phyloP scores from a whole-genome alignment of 2,797 vertebrate species.

The Prionace glauca region DNA sequence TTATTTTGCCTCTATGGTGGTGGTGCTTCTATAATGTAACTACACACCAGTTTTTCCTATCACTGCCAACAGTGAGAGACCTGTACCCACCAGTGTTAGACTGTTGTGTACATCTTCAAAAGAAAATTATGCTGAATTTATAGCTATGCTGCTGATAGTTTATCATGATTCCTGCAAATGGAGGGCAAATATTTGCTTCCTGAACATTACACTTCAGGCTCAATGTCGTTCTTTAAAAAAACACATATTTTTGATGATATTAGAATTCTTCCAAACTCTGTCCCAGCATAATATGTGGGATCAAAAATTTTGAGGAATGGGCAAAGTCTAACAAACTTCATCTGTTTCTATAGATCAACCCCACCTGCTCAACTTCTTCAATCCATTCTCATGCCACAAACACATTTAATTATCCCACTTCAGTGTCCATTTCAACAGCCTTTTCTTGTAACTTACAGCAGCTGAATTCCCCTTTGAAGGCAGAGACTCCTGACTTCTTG shows the following conservation, averaged over 20 bases:
- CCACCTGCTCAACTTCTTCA: neutral
- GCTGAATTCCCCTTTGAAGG: neutral
- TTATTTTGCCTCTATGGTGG: neutral
- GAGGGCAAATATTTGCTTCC: neutral
- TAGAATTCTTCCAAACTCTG: neutral
- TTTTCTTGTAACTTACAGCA: neutral
- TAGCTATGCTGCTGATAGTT: neutral
- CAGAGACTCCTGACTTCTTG: neutral
- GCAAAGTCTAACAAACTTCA: neutral
- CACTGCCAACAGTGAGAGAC: neutral
- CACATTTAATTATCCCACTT: neutral
- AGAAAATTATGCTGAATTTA: neutral
- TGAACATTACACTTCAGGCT: neutral
- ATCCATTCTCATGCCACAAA: neutral
- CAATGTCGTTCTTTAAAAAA: neutral
- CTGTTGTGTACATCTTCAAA: neutral
- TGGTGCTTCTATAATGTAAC: neutral
- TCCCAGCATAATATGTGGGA: neutral
- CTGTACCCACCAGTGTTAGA: neutral
- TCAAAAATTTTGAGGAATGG: neutral
- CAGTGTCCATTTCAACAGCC: neutral
- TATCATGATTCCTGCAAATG: neutral
- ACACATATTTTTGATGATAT: neutral
- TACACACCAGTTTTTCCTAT: neutral
- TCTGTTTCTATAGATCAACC: neutral